Conservation (phyloP, 2,797 vertebrate genomes). For the Trachops cirrhosus region DNA sequence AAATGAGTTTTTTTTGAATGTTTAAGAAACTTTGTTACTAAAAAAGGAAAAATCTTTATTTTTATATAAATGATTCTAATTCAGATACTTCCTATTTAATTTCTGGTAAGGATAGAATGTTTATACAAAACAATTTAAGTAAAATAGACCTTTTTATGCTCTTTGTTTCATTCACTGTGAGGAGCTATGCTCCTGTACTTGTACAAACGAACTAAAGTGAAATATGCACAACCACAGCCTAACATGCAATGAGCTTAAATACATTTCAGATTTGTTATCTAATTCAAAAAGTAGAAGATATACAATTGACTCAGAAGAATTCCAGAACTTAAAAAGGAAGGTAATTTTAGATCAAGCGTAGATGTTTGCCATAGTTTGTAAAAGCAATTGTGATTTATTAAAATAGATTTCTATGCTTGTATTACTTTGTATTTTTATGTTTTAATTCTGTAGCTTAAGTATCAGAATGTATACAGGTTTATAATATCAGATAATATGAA, state of each 20-base stretch:
- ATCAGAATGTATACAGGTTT: conserved; percentile 10
- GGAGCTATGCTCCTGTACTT: conserved; percentile 71
- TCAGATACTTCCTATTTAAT: background rate
- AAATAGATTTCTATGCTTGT: background rate
- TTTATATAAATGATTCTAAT: background rate
- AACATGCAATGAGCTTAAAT: background rate
- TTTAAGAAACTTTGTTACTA: background rate
- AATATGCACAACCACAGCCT: background rate
- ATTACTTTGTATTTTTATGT: background rate
- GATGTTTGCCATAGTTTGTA: background rate
- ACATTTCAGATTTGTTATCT: background rate
- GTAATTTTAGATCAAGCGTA: background rate
- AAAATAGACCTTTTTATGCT: conserved; percentile 67
- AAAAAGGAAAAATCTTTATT: background rate
- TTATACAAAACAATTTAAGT: background rate
- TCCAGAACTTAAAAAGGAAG: background rate
- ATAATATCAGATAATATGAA: background rate
- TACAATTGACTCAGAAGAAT: background rate
- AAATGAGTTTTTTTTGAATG: background rate
- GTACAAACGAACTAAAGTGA: conserved; percentile 62
- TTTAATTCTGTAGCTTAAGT: background rate
- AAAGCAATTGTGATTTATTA: background rate
- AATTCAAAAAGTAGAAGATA: background rate
- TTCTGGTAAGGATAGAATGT: background rate
- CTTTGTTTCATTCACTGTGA: conserved; percentile 79